phyloP scores from a whole-genome alignment of 2,888 invertebrate species.

The Perizoma affinitatum region DNA sequence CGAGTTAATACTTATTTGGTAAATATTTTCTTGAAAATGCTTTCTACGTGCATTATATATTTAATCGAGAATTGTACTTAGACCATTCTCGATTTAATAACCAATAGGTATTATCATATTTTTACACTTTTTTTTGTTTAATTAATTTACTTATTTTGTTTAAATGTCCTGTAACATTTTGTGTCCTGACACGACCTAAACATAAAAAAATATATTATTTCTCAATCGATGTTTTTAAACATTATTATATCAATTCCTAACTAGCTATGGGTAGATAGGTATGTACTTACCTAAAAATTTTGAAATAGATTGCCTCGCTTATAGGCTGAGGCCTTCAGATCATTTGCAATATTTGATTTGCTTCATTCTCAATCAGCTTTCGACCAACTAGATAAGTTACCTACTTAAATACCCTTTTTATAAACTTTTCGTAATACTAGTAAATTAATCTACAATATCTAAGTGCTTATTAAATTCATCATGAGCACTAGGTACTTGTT shows the following conservation, averaged over 20 bases:
- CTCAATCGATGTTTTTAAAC: constrained; percentile 11
- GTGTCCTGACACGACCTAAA: constrained; percentile 38
- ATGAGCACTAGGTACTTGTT: not conserved
- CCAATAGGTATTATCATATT: no score
- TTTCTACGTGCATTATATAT: not conserved
- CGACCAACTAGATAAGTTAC: not conserved
- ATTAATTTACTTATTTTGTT: constrained; percentile 11
- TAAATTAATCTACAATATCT: no score
- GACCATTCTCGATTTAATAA: no score
- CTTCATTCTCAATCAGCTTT: constrained; percentile 10
- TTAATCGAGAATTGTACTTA: not conserved
- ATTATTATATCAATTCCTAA: no score
- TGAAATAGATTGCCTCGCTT: constrained; percentile 21
- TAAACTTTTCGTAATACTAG: no score
- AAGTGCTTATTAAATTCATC: no score
- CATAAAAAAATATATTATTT: constrained; percentile 32
- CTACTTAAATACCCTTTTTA: no score
- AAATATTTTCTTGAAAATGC: not conserved
- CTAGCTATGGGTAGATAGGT: constrained; percentile 21
- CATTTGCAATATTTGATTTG: constrained; percentile 14
- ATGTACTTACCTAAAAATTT: constrained; percentile 8
- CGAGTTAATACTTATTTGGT: no score
- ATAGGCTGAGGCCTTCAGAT: constrained; percentile 21
- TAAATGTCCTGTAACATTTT: constrained; percentile 25
- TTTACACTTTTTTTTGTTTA: no score